A percentile compares a stretch with the other conserved stretches of the same genome.
Evolutionary conservation across 2,797 vertebrate species (phyloP).

Genomic region (Halcyon chelicuti): DNA sequence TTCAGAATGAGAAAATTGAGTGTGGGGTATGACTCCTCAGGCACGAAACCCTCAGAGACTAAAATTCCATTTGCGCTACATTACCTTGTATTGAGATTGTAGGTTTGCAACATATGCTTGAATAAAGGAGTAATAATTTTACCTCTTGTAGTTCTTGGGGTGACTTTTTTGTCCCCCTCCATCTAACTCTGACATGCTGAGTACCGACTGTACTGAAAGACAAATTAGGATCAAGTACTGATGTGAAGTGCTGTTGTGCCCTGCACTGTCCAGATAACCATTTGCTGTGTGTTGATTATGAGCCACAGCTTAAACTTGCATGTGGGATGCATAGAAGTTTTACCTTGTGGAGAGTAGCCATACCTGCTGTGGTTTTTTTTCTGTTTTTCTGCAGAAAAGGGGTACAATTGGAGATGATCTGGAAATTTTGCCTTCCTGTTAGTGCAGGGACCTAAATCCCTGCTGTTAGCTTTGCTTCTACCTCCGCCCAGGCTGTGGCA

Average conservation of each 20-base stretch:
- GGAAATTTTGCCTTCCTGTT: not conserved
- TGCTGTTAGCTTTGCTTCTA: not conserved
- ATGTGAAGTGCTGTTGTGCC: not conserved
- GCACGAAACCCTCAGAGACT: not conserved
- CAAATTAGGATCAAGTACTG: not conserved
- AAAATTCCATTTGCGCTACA: not conserved
- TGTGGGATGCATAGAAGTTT: fast-evolving
- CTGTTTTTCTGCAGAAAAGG: not conserved
- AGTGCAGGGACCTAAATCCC: not conserved
- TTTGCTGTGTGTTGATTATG: not conserved
- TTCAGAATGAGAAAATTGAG: not conserved
- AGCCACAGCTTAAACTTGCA: not conserved
- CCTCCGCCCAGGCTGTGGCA: not conserved
- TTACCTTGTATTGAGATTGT: not conserved
- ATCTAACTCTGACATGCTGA: not conserved
- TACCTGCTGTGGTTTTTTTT: not conserved
- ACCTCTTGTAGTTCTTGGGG: not conserved
- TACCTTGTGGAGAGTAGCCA: not conserved
- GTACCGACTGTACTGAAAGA: not conserved
- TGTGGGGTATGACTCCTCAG: not conserved
- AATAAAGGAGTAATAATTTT: not conserved
- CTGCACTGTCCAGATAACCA: not conserved
- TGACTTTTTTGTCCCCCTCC: not conserved
- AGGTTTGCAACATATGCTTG: not conserved
- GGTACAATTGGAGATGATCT: not conserved